phyloP scores from a whole-genome alignment of 1,140 invertebrate genomes.

The Periplaneta americana region DNA sequence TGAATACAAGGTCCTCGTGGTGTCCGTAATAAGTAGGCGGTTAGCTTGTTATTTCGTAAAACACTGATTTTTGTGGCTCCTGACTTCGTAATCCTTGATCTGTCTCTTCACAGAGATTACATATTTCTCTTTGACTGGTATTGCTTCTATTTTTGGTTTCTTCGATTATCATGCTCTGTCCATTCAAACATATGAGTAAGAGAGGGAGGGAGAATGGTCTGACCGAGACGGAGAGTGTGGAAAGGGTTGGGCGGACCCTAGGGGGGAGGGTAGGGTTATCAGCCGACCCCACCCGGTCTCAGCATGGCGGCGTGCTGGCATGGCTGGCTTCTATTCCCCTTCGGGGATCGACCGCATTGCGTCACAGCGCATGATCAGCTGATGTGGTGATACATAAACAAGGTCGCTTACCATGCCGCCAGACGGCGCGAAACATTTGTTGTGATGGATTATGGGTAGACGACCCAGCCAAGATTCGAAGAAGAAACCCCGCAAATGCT shows the following conservation, averaged over 20 bases:
- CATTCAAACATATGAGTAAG: too few species aligned
- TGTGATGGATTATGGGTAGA: neutral
- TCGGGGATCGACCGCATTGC: neutral
- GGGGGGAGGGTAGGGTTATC: neutral
- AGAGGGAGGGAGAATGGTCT: too few species aligned
- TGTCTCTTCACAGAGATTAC: too few species aligned
- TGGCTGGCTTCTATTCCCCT: neutral
- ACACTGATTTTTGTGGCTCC: too few species aligned
- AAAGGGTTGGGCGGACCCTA: neutral
- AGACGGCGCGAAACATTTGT: neutral
- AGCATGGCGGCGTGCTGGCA: neutral
- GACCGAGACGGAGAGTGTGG: too few species aligned
- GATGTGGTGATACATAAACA: neutral
- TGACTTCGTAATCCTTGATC: too few species aligned
- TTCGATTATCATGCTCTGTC: neutral
- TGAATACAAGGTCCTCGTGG: too few species aligned
- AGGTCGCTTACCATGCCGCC: too few species aligned
- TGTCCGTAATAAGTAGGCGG: too few species aligned
- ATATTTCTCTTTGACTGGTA: neutral
- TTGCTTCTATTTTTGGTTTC: neutral
- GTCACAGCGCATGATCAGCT: neutral
- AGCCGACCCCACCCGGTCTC: neutral
- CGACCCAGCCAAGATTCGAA: neutral
- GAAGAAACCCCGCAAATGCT: neutral
- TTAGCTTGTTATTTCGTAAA: too few species aligned